Conservation (phyloP, 2,888 invertebrate species). For the Apamea crenata region DNA sequence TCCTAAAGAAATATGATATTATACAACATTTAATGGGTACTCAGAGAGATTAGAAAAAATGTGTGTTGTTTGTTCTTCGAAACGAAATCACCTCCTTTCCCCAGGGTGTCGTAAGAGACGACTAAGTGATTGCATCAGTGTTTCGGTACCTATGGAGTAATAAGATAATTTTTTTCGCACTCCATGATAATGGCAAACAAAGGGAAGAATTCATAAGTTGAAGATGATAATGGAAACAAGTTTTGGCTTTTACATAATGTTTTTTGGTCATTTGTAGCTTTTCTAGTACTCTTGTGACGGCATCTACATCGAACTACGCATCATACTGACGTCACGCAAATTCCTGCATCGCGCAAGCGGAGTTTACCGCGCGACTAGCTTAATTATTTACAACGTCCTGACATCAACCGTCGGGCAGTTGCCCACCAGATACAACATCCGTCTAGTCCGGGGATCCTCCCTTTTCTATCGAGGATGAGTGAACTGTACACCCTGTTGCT, state of each 20-base stretch:
- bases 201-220: background rate
- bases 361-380: no score
- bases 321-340: no score
- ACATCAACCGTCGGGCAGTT: no score
- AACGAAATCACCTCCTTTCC: slow-evolving; percentile 33
- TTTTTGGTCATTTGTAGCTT: background rate
- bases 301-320: no score
- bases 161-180: background rate
- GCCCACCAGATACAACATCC: no score
- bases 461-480: no score
- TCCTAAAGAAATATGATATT: background rate
- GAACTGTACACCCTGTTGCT: no score
- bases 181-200: background rate
- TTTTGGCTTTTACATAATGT: background rate
- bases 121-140: slow-evolving; percentile 47
- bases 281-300: background rate
- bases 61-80: slow-evolving; percentile 3
- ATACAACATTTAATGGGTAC: slow-evolving; percentile 5
- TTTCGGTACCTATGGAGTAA: background rate
- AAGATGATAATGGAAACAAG: background rate
- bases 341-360: no score
- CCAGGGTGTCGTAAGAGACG: slow-evolving; percentile 10
- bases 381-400: no score
- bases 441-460: no score
- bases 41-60: slow-evolving; percentile 21